Evolutionary conservation across 2,888 invertebrate genomes (phyloP), one percentile per base, ranked within the genome.

Genomic region (Ephialtes manifestator): DNA sequence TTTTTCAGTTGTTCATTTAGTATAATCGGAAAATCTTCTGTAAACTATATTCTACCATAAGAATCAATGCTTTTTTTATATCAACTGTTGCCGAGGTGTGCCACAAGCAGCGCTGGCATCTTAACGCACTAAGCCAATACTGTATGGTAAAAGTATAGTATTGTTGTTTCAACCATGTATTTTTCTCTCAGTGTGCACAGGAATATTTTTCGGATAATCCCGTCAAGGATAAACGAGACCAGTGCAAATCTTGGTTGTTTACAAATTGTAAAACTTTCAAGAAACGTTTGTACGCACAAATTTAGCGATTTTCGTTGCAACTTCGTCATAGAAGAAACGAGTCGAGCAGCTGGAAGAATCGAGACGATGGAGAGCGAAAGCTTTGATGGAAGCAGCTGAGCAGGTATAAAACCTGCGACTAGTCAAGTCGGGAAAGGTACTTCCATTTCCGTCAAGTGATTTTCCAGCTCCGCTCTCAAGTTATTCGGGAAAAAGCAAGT

Each of bases 301-400:
- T 15, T 4, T 5, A 58, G 15, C 13, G 15, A 4, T 63, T 75
- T 35, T 63, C 60, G 43, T 79, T 46, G 75, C 46, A 43, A 18
- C 15, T 74, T 67, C 58, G 58, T 58, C 24, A 13, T 28, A 13
- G 58, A 28, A 24, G n/a, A 58, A 58, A 13, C 15, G 13, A 11
- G 24, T 58, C 70, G 43, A 20, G 28, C 18, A 46, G 43, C 48
- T 65, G 67, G 53, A 76, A 68, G n/a, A n/a, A n/a, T n/a, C n/a
- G n/a, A 39, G 39, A 43, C 39, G 24, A 4, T 28, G 31, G 4
- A 28, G 46, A 46, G 39, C 31, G 18, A 31, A 35, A 31, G 75
- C 18, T 67, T 70, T 0, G 53, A n/a, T 1, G 46, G 67, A 58
- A 55, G 70, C 79, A 79, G 79, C 79, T 75, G 83, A 51, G 70